A percentile compares a stretch with the other conserved stretches of the same genome.
Conservation (phyloP, 2,888 invertebrate species). For the Epirrita christyi region DNA sequence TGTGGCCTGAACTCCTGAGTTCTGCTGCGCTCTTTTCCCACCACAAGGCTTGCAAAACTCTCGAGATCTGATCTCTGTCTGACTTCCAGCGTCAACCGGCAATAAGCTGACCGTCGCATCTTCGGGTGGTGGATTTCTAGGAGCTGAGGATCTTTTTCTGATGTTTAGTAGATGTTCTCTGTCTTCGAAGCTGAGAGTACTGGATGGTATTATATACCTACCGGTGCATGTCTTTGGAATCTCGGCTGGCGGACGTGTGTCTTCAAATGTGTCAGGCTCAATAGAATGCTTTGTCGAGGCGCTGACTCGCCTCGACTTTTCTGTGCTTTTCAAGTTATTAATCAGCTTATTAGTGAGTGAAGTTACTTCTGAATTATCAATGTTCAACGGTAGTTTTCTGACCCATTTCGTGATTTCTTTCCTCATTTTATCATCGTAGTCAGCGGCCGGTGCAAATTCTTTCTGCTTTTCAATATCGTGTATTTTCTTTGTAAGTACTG, state of each 20-base stretch:
- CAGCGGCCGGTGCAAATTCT: slow-evolving; percentile 27
- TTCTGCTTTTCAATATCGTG: slow-evolving; percentile 54
- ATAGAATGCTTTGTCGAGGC: slow-evolving; percentile 32
- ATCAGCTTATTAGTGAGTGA: slow-evolving; percentile 43
- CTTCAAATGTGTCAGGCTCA: slow-evolving; percentile 12
- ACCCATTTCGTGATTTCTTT: slow-evolving; percentile 53
- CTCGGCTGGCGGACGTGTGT: background rate
- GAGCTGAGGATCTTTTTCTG: slow-evolving; percentile 39
- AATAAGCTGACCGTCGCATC: slow-evolving; percentile 41
- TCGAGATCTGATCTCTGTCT: slow-evolving; percentile 43
- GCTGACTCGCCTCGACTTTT: slow-evolving; percentile 44
- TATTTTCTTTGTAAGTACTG: slow-evolving; percentile 51
- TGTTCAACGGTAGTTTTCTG: slow-evolving; percentile 47
- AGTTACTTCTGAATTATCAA: slow-evolving; percentile 34
- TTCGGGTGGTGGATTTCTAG: slow-evolving; percentile 21
- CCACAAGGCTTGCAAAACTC: background rate
- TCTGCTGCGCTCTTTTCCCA: slow-evolving; percentile 8
- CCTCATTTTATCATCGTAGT: slow-evolving; percentile 40
- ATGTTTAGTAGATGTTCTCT: slow-evolving; percentile 50
- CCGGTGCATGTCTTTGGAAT: background rate
- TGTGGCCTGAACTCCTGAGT: slow-evolving; percentile 18
- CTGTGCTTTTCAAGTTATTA: slow-evolving; percentile 44
- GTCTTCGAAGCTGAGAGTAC: slow-evolving; percentile 51
- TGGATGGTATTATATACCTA: slow-evolving; percentile 37
- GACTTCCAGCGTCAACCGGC: slow-evolving; percentile 45